phyloP scores from a whole-genome alignment of 2,888 invertebrate species.

The Venusia cambrica region DNA sequence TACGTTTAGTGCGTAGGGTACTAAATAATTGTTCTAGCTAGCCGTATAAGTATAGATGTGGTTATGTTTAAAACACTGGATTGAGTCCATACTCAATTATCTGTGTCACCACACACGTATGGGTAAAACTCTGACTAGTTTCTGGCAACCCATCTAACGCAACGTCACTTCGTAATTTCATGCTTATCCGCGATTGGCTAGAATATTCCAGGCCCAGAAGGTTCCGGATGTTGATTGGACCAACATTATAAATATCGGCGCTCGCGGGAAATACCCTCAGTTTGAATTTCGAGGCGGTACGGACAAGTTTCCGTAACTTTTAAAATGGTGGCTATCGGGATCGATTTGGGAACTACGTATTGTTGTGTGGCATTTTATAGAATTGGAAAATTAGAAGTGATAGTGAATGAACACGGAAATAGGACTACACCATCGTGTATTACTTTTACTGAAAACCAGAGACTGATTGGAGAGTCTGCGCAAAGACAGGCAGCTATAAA shows the following conservation, averaged over 20 bases:
- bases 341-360: slow-evolving; percentile 62
- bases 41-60: no score
- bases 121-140: no score
- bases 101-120: no score
- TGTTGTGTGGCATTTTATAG: slow-evolving; percentile 63
- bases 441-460: slow-evolving; percentile 51
- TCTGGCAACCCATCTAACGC: slow-evolving; percentile 51
- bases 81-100: no score
- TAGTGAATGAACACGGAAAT: slow-evolving; percentile 57
- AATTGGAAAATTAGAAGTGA: slow-evolving; percentile 52
- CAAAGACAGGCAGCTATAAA: slow-evolving; percentile 53
- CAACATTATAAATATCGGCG: slow-evolving; percentile 47
- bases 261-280: slow-evolving; percentile 33
- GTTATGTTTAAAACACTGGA: no score
- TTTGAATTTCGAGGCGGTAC: slow-evolving; percentile 6
- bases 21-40: no score
- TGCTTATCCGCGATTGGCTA: slow-evolving; percentile 52
- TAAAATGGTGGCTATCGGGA: slow-evolving; percentile 58
- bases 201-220: slow-evolving; percentile 38
- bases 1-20: no score
- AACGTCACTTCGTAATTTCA: slow-evolving; percentile 35
- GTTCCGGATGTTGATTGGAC: slow-evolving; percentile 49
- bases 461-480: slow-evolving; percentile 60
- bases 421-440: slow-evolving; percentile 58
- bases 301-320: slow-evolving; percentile 9